phyloP scores from a whole-genome alignment of 1,140 invertebrate species.

The Ctenoplectra terminalis region DNA sequence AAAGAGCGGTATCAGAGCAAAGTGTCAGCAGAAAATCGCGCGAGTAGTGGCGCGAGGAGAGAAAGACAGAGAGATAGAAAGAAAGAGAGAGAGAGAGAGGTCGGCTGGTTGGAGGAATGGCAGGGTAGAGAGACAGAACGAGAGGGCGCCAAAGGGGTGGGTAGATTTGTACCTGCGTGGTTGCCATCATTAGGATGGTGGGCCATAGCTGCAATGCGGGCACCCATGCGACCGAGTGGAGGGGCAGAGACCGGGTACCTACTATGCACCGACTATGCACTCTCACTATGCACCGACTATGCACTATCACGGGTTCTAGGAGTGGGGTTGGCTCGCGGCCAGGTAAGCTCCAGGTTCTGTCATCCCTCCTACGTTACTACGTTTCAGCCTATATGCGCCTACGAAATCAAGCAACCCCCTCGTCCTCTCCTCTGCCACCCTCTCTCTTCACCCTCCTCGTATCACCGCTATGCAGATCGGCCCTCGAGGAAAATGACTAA shows the following conservation, averaged over 20 bases:
- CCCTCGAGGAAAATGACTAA: slow-evolving; percentile 53
- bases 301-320: slow-evolving; percentile 67
- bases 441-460: not conserved
- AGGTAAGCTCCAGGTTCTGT: slow-evolving; percentile 78
- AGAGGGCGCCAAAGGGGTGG: slow-evolving; percentile 45
- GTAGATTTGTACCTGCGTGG: slow-evolving; percentile 75
- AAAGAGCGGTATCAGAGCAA: slow-evolving; percentile 58
- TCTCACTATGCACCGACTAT: slow-evolving; percentile 69
- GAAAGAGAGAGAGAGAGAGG: not conserved
- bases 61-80: not conserved
- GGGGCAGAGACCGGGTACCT: slow-evolving; percentile 53
- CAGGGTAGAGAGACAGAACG: slow-evolving; percentile 16
- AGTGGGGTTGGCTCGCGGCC: slow-evolving; percentile 75
- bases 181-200: slow-evolving; percentile 79
- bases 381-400: slow-evolving; percentile 59
- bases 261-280: slow-evolving; percentile 71
- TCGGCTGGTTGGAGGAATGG: slow-evolving; percentile 24
- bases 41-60: not conserved
- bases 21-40: slow-evolving; percentile 74
- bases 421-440: not conserved
- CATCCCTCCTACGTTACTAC: slow-evolving; percentile 62
- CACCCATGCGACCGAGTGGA: slow-evolving; percentile 72
- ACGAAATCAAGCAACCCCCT: slow-evolving; percentile 58
- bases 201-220: slow-evolving; percentile 80
- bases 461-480: slow-evolving; percentile 31